Evolutionary conservation across 2,888 invertebrate species (phyloP), one percentile per base, ranked within the genome.

Genomic region (Melanostoma mellinum): DNA sequence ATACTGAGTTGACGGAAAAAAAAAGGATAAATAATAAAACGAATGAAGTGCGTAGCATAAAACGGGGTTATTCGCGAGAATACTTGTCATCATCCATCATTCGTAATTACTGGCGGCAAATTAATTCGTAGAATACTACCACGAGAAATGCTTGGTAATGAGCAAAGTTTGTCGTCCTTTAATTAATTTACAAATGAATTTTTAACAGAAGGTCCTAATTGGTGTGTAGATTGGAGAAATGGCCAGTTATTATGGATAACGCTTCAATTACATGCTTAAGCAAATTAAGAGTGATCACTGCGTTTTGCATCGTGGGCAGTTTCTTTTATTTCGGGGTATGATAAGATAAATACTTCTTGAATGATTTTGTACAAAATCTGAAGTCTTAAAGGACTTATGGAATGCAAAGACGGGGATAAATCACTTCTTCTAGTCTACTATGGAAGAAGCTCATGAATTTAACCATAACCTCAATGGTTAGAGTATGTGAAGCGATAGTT

Each of bases 21-120:
- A 44, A 58, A 75, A 1, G 20, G 20, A 58, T n/a, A 38, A 36
- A 56, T 5, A 44, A 52, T 35, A 9, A 5, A 1, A 10, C 33
- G 20, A 76, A 61, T 67, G 55, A 63, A 35, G 10, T 58, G 42
- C 52, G 53, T 68, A 38, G 10, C 60, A 8, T 68, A 36, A 69
- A 69, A 20, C 1, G n/a, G 74, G 40, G 50, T 55, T 58, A n/a
- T 40, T 8, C 33, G 56, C 8, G 33, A 33, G 20, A 20, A 6
- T 8, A n/a, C 10, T 52, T 84, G 84, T 79, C 84, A 75, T 79
- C 84, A 84, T 84, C 75, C 69, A 84, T 84, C 84, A 84, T 79
- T 71, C 38, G 48, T 79, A 84, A 79, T 79, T 84, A 79, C 48
- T 69, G 48, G 5, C 30, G 55, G 38, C 10, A 9, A 2, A 36